Evolutionary conservation across 53 echinoderm and acorn worm genomes (phyloP), one percentile per base, ranked within the genome.

Genomic region (Astropecten irregularis): DNA sequence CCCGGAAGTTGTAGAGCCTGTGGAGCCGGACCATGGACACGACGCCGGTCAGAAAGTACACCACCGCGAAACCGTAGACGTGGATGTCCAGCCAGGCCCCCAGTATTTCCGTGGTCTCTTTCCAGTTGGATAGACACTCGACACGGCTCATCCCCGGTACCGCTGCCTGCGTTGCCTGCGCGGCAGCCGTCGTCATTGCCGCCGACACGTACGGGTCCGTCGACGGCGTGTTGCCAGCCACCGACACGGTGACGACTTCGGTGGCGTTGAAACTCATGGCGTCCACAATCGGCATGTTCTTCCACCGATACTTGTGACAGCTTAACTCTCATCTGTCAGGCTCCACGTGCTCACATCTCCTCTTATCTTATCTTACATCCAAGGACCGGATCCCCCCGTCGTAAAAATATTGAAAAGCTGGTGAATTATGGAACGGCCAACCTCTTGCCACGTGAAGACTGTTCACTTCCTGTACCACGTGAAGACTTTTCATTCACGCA

Each of bases 1-100:
- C 76, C 30, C 74, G 74, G 33, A 89, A 68, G 33, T 65, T 56
- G 83, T 74, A 89, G 2, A 89, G 69, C 23, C 82, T 82, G 19
- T 52, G 26, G 39, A 92, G 68, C 2, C 89, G 83, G 19, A 69
- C 47, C 0, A 83, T 11, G n/a, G 86, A 86, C 3, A 86, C 26
- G 15, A 83, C 8, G 9, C 66, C 60, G 9, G 89, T 59, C 16
- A 83, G 10, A 0, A 77, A 32, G 58, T 86, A 92, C 36, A 83
- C 46, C 4, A 61, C 36, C 2, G 86, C 87, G 48, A 89, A 89
- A 11, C 92, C 89, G 25, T 86, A 92, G 36, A 87, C 84, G 68
- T 92, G 92, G 52, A 92, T 61, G 25, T 73, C 83, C 42, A 86
- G 22, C 35, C 51, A 37, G 47, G 65, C 68, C 49, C 82, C 54